Base-by-base conservation (phyloP, 2,113 vertebrate genomes). In the Piliocolobus tephrosceles region DNA sequence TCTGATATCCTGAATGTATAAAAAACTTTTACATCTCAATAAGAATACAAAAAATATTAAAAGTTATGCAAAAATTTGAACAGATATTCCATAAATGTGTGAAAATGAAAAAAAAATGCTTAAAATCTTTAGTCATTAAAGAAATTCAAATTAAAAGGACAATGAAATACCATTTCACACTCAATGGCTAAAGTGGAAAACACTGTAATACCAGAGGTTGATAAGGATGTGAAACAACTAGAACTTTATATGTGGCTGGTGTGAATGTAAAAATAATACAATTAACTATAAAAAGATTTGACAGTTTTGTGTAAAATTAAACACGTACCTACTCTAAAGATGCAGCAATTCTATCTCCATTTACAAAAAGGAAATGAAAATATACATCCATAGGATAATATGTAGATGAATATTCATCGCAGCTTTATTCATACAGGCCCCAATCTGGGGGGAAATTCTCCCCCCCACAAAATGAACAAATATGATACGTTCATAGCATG, bases 91-190 rank as follows among this genome's bases (percentile, higher is more conserved):
- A 95, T 18, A 93, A 66, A 93, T 58, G 35, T 68, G 52, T 55
- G 52, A 6, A 43, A 90, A 88, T 43, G 25, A 73, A 90, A 96
- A 95, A 43, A 43, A 22, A 50, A 73, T n/a, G 20, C 2, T 83
- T 78, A 88, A 84, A 91, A 78, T 80, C 18, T 18, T 81, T 55
- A 92, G 35, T 76, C 18, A 61, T 66, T 91, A 96, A 93, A n/a
- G 43, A 92, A 89, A 81, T 83, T 20, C 5, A 88, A 58, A 90
- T 84, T 86, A 94, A 89, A 79, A 23, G 35, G 50, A 73, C 9
- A 88, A 35, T 38, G 16, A 83, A 27, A 61, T 61, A 47, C 6
- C 22, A 90, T 8, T n/a, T 82, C 8, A 57, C 1, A 84, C 1
- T 11, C 23, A 61, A 43, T 18, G 8, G 43, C 40, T 96, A 90